Conservation (phyloP, 2,113 vertebrate species). For the Oryzias woworae region DNA sequence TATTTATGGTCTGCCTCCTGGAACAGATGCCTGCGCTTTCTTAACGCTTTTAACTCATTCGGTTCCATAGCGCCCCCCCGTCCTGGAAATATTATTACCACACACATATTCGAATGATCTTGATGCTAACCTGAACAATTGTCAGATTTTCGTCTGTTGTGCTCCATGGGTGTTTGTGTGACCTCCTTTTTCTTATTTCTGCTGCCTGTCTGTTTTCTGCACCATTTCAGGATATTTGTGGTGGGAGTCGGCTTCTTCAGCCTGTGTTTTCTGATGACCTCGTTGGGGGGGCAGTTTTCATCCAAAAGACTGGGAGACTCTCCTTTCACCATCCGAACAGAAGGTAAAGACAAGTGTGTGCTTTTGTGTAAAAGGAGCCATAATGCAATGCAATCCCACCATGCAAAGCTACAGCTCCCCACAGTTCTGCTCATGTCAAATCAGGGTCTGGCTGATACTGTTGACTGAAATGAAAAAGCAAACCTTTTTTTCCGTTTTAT, state of each 20-base stretch:
- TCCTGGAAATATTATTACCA: not conserved
- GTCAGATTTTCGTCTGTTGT: slow-evolving; percentile 26
- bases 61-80: not conserved
- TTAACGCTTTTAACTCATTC: not conserved
- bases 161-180: slow-evolving; percentile 18
- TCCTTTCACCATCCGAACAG: slow-evolving; percentile 93
- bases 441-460: too few species aligned
- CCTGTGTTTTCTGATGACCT: slow-evolving; percentile 97
- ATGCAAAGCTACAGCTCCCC: slow-evolving; percentile 10
- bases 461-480: too few species aligned
- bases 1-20: slow-evolving; percentile 26
- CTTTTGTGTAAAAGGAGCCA: slow-evolving; percentile 25
- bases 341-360: slow-evolving; percentile 82
- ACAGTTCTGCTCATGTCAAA: slow-evolving; percentile 10
- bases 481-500: too few species aligned
- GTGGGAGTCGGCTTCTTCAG: slow-evolving; percentile 98
- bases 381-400: not conserved
- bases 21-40: slow-evolving; percentile 21
- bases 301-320: slow-evolving; percentile 92
- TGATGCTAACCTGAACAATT: slow-evolving; percentile 11
- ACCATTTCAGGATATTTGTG: slow-evolving; percentile 89
- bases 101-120: not conserved
- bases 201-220: slow-evolving; percentile 18
- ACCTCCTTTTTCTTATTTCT: slow-evolving; percentile 20
- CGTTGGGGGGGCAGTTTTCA: slow-evolving; percentile 95